These are phyloP conservation scores for Gavia stellata DNA, from an alignment of 2,113 vertebrate genomes.

Conservation along the genomic window DNA sequence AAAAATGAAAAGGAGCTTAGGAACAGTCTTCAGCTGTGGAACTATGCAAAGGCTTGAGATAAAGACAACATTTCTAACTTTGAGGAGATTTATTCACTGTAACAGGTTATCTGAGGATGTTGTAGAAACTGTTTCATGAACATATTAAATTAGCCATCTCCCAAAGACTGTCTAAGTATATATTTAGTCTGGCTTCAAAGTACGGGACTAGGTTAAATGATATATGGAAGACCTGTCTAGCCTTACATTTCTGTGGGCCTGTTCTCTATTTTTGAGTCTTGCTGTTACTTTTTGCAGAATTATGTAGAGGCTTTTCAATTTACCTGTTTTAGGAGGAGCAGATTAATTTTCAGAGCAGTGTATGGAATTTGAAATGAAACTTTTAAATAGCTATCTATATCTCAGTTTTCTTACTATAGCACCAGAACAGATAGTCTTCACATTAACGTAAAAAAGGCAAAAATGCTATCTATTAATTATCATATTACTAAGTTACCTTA, in stretches of 20 bases:
- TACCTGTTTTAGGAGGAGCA: not conserved
- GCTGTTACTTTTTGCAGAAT: not conserved
- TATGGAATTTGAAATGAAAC: slow-evolving; percentile 1
- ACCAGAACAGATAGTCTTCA: not conserved
- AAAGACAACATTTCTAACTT: not conserved
- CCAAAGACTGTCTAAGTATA: not conserved
- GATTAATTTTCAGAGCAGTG: slow-evolving; percentile 6
- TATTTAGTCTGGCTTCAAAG: not conserved
- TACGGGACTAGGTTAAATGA: not conserved
- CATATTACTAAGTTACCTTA: not conserved
- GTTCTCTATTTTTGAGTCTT: not conserved
- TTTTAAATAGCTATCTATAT: not conserved
- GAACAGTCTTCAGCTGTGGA: not conserved
- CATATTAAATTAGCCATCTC: not conserved
- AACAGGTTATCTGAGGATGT: not conserved
- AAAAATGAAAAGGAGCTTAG: not conserved
- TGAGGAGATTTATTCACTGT: not conserved
- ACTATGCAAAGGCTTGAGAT: not conserved
- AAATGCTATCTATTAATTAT: not conserved
- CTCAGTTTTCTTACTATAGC: not conserved
- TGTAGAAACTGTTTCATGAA: not conserved
- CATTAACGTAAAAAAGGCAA: not conserved
- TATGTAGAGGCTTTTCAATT: not conserved
- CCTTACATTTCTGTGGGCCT: not conserved
- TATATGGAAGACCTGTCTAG: not conserved